Percentiles rank a stretch among this genome's conserved stretches.
These are phyloP conservation scores for Tetragonula clypearis DNA, from an alignment of 1,140 invertebrate species.

Conservation along the genomic window DNA sequence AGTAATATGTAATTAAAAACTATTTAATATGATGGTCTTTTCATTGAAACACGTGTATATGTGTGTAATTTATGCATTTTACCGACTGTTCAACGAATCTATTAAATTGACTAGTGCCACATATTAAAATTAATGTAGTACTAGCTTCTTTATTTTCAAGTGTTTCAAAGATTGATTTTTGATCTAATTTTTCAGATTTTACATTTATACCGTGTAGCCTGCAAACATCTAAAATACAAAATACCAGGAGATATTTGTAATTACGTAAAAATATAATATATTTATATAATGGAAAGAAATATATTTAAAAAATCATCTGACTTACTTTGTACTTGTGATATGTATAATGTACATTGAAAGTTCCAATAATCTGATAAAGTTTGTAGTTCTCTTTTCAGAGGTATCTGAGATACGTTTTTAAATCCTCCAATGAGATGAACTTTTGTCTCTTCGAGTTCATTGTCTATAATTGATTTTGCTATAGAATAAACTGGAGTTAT, in stretches of 20 bases:
- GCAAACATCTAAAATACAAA: slow-evolving; percentile 39
- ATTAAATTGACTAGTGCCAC: slow-evolving; percentile 75
- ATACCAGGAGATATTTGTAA: neutral
- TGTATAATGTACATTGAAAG: slow-evolving; percentile 81
- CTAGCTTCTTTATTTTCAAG: slow-evolving; percentile 56
- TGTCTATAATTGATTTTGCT: slow-evolving; percentile 79
- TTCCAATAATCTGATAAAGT: slow-evolving; percentile 83
- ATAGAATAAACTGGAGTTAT: slow-evolving; percentile 84
- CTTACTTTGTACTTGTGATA: slow-evolving; percentile 77
- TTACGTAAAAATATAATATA: neutral
- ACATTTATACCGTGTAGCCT: slow-evolving; percentile 70
- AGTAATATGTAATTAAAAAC: slow-evolving; percentile 28
- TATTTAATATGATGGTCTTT: neutral
- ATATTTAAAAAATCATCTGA: neutral
- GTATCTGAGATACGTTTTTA: slow-evolving; percentile 78
- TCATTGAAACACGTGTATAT: slow-evolving; percentile 71
- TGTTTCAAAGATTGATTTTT: slow-evolving; percentile 55
- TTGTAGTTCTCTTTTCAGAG: slow-evolving; percentile 81
- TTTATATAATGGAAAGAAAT: neutral
- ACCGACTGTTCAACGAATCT: slow-evolving; percentile 58
- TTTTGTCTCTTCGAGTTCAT: slow-evolving; percentile 83
- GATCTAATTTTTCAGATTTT: slow-evolving; percentile 60
- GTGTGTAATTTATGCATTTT: slow-evolving; percentile 55
- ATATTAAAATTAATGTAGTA: slow-evolving; percentile 75
- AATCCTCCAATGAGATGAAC: slow-evolving; percentile 81